Conservation (phyloP, 2,888 invertebrate species). For the Andrena trimmerana region DNA sequence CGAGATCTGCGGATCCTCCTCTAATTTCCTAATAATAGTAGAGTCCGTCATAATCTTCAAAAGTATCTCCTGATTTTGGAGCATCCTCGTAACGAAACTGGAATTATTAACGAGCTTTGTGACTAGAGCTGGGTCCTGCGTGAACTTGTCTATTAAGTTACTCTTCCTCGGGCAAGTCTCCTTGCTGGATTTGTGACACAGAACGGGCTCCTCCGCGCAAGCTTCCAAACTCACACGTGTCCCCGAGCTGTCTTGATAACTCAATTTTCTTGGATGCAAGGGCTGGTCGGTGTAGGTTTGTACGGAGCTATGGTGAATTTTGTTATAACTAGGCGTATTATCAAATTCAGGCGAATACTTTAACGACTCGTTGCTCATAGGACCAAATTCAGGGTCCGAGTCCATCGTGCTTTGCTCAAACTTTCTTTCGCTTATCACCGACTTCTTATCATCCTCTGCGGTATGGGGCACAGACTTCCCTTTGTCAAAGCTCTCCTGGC, state of each 20-base stretch:
- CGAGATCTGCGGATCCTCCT: conserved; percentile 78
- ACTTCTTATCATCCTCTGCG: conserved; percentile 32
- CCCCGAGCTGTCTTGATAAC: conserved; percentile 4
- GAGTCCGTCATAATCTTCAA: conserved; percentile 77
- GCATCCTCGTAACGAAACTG: conserved; percentile 77
- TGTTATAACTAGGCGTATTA: conserved; percentile 39
- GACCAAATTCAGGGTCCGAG: conserved; percentile 46
- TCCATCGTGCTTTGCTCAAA: conserved; percentile 52
- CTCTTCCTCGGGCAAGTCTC: conserved; percentile 67
- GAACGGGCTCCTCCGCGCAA: conserved; percentile 54
- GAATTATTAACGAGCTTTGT: conserved; percentile 78
- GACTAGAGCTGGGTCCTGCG: conserved; percentile 72
- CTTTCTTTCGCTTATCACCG: conserved; percentile 29
- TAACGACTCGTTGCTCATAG: conserved; percentile 28
- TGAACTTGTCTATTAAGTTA: conserved; percentile 64
- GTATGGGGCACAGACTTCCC: conserved; percentile 24
- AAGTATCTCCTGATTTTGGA: conserved; percentile 77
- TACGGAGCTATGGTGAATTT: conserved; percentile 47
- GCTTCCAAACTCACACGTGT: conserved; percentile 27
- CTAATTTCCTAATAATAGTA: conserved; percentile 71
- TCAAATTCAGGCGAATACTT: conserved; percentile 56
- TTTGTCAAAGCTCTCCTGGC: conserved; percentile 36
- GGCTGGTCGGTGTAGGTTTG: conserved; percentile 30
- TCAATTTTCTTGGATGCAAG: conserved; percentile 22
- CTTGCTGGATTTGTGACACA: conserved; percentile 68